Evolutionary conservation across 1,140 invertebrate genomes (phyloP), one percentile per base, ranked within the genome.

Genomic region (Plodia interpunctella): DNA sequence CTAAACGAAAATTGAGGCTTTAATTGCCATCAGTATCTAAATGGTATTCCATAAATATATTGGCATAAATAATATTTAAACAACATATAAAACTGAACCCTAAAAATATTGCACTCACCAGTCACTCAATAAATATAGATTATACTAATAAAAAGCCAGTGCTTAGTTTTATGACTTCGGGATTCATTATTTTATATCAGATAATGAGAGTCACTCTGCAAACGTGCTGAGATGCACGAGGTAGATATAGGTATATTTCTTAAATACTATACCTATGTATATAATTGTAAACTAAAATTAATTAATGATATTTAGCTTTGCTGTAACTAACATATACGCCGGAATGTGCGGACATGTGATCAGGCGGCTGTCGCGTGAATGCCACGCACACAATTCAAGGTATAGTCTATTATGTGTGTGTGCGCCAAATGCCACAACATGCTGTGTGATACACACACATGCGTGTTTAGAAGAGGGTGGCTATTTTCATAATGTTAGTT

Each of bases 331-430:
- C 51, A 53, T 28, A 70, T 67, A 76, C 74, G 66, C 66, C 63
- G 75, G 80, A 83, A 83, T 83, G 80, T 80, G 70, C 74, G 76
- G 76, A 74, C 10, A 32, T 74, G 74, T 72, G 78, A 82, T 86
- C 83, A 82, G 65, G 66, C 73, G 72, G 58, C 52, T 66, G 64
- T 65, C 74, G 72, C 82, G 78, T 81, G 82, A 75, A 76, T 28
- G 25, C 20, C 55, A 67, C 73, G 57, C 76, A 73, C 74, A 76
- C 68, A 74, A 10, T 44, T n/a, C 38, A 58, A 32, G 19, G 18
- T 20, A 44, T 49, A 10, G 20, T 57, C 19, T 60, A 19, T 32
- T 5, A 49, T 49, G 10, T 73, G 77, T 78, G 74, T 73, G 79
- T 78, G 74, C 65, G 72, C 64, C 57, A 69, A 57, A 60, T 71